Conservation (phyloP, 1,140 invertebrate genomes). For the Brachionus rotundiformis region DNA sequence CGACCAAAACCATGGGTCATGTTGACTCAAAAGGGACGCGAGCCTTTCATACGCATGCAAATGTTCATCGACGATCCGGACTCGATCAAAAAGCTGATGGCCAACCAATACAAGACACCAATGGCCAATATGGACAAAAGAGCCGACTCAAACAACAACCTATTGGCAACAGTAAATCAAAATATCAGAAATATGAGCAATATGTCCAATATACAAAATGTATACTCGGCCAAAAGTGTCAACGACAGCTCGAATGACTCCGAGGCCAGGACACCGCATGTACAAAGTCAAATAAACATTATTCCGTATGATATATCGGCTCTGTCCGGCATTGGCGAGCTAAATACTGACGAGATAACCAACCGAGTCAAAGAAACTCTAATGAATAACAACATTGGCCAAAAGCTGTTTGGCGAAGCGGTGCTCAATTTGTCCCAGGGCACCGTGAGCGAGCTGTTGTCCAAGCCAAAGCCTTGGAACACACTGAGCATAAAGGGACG, state of each 20-base stretch:
- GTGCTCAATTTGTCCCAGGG: constrained; percentile 90
- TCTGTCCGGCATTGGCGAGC: constrained; percentile 77
- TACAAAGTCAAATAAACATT: constrained; percentile 16
- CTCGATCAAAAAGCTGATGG: constrained; percentile 19
- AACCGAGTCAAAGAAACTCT: constrained; percentile 95
- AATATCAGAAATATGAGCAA: neutral
- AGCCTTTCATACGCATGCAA: constrained; percentile 96
- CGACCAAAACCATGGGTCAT: constrained; percentile 95
- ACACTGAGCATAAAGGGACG: constrained; percentile 97
- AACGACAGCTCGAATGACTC: constrained; percentile 10
- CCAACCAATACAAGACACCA: constrained; percentile 42
- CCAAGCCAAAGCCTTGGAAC: constrained; percentile 97
- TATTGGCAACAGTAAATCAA: neutral
- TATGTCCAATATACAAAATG: neutral
- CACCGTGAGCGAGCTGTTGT: constrained; percentile 91
- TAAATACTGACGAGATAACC: constrained; percentile 92
- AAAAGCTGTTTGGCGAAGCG: constrained; percentile 96
- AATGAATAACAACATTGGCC: constrained; percentile 92
- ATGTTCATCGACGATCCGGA: constrained; percentile 85
- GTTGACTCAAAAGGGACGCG: constrained; percentile 91
- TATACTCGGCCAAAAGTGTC: neutral
- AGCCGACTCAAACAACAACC: constrained; percentile 15
- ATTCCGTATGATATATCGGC: constrained; percentile 49
- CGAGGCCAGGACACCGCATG: neutral
- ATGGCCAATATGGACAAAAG: neutral